Percentiles rank a stretch among this genome's conserved stretches.
phyloP scores from a whole-genome alignment of 2,797 vertebrate species.

The Anguilla megastoma region DNA sequence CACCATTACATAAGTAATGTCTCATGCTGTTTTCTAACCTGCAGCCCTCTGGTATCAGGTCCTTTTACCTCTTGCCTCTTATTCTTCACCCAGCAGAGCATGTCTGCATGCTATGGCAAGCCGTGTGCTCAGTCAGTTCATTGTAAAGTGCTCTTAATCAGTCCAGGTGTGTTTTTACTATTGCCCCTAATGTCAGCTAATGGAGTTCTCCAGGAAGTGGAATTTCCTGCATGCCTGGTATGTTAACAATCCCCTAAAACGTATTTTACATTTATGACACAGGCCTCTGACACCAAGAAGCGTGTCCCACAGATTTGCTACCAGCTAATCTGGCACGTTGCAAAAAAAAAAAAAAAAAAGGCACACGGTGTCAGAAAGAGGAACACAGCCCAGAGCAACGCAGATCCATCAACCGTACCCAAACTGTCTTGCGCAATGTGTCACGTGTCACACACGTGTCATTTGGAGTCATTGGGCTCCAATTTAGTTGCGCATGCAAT shows the following conservation, averaged over 20 bases:
- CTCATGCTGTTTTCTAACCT: neutral
- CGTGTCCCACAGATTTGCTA: constrained; percentile 1
- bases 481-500: neutral
- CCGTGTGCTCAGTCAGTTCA: neutral
- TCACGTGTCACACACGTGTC: neutral
- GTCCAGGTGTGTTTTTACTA: neutral
- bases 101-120: neutral
- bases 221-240: constrained; percentile 68
- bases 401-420: neutral
- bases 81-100: neutral
- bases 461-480: neutral
- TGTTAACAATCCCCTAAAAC: neutral
- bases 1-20: neutral
- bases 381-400: constrained; percentile 5
- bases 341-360: neutral
- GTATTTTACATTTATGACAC: constrained; percentile 19
- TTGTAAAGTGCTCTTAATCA: neutral
- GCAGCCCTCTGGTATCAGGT: neutral
- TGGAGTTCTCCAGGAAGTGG: constrained; percentile 59
- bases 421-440: neutral
- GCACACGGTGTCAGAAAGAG: neutral
- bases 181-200: neutral
- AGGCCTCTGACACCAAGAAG: neutral
- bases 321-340: constrained; percentile 9
- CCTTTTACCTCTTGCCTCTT: neutral